Evolutionary conservation across 2,888 invertebrate genomes (phyloP).

Genomic region (Sarcophaga subvicina): DNA sequence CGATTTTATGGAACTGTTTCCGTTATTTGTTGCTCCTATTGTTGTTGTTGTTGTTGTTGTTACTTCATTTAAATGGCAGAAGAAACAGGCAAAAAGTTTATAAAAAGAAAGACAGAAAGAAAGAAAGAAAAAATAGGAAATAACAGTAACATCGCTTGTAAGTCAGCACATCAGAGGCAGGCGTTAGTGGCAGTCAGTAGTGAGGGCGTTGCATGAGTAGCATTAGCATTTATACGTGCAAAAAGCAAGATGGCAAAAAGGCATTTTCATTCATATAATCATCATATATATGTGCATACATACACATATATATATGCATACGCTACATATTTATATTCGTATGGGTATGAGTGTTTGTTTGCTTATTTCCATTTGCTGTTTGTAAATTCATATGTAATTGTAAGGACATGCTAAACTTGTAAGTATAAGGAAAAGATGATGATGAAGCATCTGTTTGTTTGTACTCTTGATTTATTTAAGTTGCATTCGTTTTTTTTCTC

Average conservation of each 20-base stretch:
- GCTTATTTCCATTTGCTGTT: not conserved
- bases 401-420: slow-evolving; percentile 22
- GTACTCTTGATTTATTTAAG: slow-evolving; percentile 48
- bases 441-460: slow-evolving; percentile 41
- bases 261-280: slow-evolving; percentile 40
- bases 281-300: not conserved
- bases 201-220: not conserved
- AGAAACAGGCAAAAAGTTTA: not conserved
- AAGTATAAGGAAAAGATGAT: slow-evolving; percentile 8
- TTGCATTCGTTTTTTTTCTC: not conserved
- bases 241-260: slow-evolving; percentile 46
- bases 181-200: not conserved
- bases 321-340: not conserved
- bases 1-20: slow-evolving; percentile 5
- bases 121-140: not conserved
- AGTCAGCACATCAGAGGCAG: slow-evolving; percentile 32
- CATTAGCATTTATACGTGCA: slow-evolving; percentile 56
- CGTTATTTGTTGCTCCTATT: not conserved
- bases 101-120: not conserved
- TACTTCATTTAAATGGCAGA: slow-evolving; percentile 21
- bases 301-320: not conserved
- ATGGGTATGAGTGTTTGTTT: not conserved
- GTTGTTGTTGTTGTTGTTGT: slow-evolving; percentile 5
- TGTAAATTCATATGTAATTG: slow-evolving; percentile 16
- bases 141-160: slow-evolving; percentile 30